Evolutionary conservation across 2,113 vertebrate species (phyloP), one percentile per base, ranked within the genome.

Genomic region (Gallinago jamesoni): DNA sequence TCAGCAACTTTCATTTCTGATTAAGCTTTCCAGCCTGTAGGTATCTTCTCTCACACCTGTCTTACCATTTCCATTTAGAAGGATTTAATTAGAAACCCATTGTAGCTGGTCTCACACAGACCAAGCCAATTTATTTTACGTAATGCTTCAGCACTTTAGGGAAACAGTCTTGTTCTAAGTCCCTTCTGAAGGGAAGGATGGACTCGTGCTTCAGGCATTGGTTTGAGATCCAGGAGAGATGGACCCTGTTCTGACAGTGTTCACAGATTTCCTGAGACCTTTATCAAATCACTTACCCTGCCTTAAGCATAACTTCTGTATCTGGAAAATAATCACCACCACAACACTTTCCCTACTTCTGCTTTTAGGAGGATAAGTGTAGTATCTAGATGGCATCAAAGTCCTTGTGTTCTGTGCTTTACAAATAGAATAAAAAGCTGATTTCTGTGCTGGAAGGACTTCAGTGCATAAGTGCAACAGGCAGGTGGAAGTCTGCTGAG

Each of bases 61-160:
- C 70, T 59, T 23, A 74, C 53, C 55, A 74, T 83, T 95, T 94
- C 89, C 77, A 87, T 76, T 83, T 77, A 67, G 87, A 93, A 84
- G 35, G 59, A 52, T 70, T 96, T 93, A 94, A 94, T 95, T 96
- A 96, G 95, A 80, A 96, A 63, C 39, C 59, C 63, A 66, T 94
- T 82, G 87, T 93, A 53, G 45, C 37, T 72, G 59, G 77, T 47
- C 67, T 60, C 57, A 70, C 50, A 39, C 53, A 89, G 70, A 55
- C 28, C 81, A 66, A 95, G 63, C 48, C 62, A 67, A 87, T 97
- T 94, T 92, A 95, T 96, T 96, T 96, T 84, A 73, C 59, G 28
- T 74, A 89, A 91, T 80, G 59, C 55, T 47, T 94, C 59, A 52
- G 62, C n/a, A 25, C 14, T 45, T 87, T 6, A 53, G 37, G 57